Conservation (phyloP, 2,113 vertebrate species). For the Atlantisia rogersi region DNA sequence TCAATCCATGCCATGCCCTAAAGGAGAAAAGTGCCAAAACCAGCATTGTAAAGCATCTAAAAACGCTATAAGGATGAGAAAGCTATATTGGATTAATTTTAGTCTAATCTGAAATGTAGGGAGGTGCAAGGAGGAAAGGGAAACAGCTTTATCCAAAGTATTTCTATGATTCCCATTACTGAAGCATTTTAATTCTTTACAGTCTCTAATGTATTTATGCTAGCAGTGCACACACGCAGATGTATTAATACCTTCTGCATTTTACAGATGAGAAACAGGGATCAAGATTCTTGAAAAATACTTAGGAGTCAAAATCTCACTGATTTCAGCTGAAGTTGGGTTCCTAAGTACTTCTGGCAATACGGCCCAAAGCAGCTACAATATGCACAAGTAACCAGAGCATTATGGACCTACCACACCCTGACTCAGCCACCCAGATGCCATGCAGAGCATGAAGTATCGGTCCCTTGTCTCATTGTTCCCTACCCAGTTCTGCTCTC, state of each 20-base stretch:
- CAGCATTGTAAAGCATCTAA: slow-evolving; percentile 55
- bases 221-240: not conserved
- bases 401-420: too few relatives aligned
- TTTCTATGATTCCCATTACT: not conserved
- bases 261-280: not conserved
- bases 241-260: not conserved
- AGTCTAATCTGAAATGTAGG: slow-evolving; percentile 18
- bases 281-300: not conserved
- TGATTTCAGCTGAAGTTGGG: not conserved
- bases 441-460: not conserved
- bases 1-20: not conserved
- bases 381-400: rapidly evolving
- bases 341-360: not conserved
- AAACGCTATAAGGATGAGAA: slow-evolving; percentile 8
- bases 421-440: not conserved
- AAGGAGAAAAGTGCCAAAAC: slow-evolving; percentile 26
- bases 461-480: not conserved
- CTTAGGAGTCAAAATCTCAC: not conserved
- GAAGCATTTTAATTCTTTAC: slow-evolving; percentile 10
- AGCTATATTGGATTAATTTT: slow-evolving; percentile 45
- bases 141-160: not conserved
- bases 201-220: not conserved
- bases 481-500: not conserved
- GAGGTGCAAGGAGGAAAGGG: slow-evolving; percentile 5
- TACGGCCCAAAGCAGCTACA: not conserved